Base-by-base conservation (phyloP, 2,113 vertebrate genomes). In the Mola mola region DNA sequence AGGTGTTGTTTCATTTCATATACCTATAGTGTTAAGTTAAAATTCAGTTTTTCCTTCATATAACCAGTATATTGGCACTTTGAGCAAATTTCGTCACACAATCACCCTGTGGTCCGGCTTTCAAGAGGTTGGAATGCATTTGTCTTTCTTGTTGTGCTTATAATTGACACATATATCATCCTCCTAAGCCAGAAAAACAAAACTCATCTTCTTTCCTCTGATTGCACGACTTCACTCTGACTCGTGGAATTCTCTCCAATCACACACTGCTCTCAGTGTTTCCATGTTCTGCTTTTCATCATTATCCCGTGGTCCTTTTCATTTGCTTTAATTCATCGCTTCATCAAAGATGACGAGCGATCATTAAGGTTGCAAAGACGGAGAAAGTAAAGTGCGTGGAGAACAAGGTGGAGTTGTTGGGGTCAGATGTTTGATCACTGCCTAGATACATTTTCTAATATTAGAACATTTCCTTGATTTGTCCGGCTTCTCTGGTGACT, bases 381-480 rank as follows among this genome's bases (percentile, higher is more conserved):
- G 29, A 38, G 52, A 59, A 53, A 44, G 60, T 64, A 37, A 41
- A 55, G 41, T 42, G 38, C 57, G 72, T 22, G 41, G 10, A 13
- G 46, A 65, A 72, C n/a, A 69, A 69, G 26, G 58, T 62, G 62
- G 24, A 58, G 49, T 75, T 85, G 77, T 84, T 84, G 76, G 47
- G 77, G 69, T 87, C 85, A 59, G 66, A 66, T 43, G 72, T 85
- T 88, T 89, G 82, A 88, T 88, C 76, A 72, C 89, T 91, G 90
- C 90, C 91, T 90, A 78, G 91, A 91, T 89, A 92, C 90, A 89
- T 92, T 91, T 92, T 91, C 90, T 92, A 92, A 92, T 92, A 91
- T 92, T 92, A 92, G 90, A 90, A 91, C 87, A 25, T 90, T 91
- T 92, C 83, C 86, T 92, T 91, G 90, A 91, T 92, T 92, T 92